Evolutionary conservation across 2,113 vertebrate species (phyloP).

Genomic region (Saccopteryx bilineata): DNA sequence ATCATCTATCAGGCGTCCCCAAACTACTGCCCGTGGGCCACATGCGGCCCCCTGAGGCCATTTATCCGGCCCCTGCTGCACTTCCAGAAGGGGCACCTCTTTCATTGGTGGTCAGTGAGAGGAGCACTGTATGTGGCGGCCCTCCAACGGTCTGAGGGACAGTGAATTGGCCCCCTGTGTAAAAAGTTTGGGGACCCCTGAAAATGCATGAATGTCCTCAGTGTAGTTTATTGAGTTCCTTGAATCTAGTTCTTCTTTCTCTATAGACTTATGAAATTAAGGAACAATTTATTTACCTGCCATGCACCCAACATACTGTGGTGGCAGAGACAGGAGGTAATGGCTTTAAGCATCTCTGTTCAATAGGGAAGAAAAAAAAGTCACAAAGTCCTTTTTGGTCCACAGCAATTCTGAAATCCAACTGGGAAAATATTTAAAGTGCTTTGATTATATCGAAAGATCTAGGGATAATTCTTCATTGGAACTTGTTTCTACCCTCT

Average conservation of each 20-base stretch:
- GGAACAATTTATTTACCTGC: background rate
- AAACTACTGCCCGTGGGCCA: no score
- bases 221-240: background rate
- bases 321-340: background rate
- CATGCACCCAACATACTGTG: background rate
- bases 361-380: background rate
- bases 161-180: no score
- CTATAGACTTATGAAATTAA: background rate
- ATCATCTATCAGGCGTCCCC: no score
- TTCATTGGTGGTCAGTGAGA: no score
- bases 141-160: no score
- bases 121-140: no score
- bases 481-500: background rate
- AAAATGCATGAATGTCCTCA: background rate
- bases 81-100: no score
- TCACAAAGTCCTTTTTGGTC: background rate
- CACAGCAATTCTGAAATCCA: slow-evolving; percentile 3
- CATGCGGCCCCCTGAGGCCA: no score
- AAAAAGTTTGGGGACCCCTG: no score
- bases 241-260: background rate
- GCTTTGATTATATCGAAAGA: background rate
- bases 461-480: background rate
- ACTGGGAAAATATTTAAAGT: background rate
- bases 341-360: background rate
- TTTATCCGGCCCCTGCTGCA: no score